phyloP scores from a whole-genome alignment of 2,797 vertebrate species.

The Leptodactylus fallax region DNA sequence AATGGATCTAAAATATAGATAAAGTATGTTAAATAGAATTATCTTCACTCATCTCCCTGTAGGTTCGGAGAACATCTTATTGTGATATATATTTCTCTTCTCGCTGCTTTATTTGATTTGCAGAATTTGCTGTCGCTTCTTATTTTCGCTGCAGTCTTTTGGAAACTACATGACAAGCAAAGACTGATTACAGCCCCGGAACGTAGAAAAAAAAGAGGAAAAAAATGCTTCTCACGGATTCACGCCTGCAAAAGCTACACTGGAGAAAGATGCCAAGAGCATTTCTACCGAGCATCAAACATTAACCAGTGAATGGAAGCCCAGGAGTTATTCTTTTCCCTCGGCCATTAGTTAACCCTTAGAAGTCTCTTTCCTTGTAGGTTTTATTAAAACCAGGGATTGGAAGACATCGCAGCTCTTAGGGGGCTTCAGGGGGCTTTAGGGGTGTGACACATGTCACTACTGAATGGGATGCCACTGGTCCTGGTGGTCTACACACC shows the following conservation, averaged over 20 bases:
- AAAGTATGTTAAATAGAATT: constrained; percentile 42
- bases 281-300: background rate
- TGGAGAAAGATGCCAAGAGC: background rate
- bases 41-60: constrained; percentile 26
- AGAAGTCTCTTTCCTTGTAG: too few species aligned
- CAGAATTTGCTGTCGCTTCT: constrained; percentile 39
- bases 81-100: constrained; percentile 45
- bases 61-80: constrained; percentile 36
- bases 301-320: background rate
- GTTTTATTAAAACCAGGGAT: too few species aligned
- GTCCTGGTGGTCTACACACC: too few species aligned
- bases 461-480: too few species aligned
- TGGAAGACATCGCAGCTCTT: too few species aligned
- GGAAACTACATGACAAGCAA: constrained; percentile 32
- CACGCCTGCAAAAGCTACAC: background rate
- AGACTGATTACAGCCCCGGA: constrained; percentile 16
- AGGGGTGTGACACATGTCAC: too few species aligned
- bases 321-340: background rate
- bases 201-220: background rate
- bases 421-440: too few species aligned
- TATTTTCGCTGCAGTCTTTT: constrained; percentile 35
- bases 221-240: background rate
- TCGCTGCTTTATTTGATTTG: constrained; percentile 54
- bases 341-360: background rate
- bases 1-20: constrained; percentile 26